Base-by-base conservation (phyloP, 2,113 vertebrate genomes). In the Strix aluco region DNA sequence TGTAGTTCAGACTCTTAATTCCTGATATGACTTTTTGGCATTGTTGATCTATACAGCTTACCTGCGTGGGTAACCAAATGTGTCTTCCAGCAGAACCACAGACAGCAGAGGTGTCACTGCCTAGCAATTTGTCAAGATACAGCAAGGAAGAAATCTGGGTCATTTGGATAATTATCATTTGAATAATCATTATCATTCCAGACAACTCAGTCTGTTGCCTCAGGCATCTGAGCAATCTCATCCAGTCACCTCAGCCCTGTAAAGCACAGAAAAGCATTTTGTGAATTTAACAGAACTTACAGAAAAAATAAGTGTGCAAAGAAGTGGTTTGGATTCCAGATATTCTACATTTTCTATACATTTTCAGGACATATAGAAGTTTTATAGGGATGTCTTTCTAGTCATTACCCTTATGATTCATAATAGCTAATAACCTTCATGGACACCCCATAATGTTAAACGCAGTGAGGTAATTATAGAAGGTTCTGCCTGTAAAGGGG, bases 151-250 rank as follows among this genome's bases (percentile, higher is more conserved):
- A 95, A 88, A 95, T 85, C 87, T 96, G 70, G 96, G 94, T 96
- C 93, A 90, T 96, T 75, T 94, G 78, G 81, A 54, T 93, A 91
- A 96, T 96, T 93, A 92, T 80, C 30, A 80, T 95, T 94, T 91
- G 90, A 96, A 92, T 95, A 94, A 94, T 91, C 92, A 94, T 95
- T 87, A 94, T 91, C 65, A 89, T 94, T 96, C 89, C 79, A 92
- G 94, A 90, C 92, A 95, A 93, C 82, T 90, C 90, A 88, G 86
- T 73, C 46, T 92, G 82, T 88, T 85, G 86, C 95, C 95, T 93
- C 84, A 94, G 93, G 93, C 91, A 44, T 67, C 70, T 69, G 38
- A 91, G 70, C 36, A 75, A 73, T 91, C 92, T 87, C 52, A 65
- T 34, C 36, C 27, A 63, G 77, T n/a, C 91, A 93, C 34, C 62